Evolutionary conservation across 2,888 invertebrate species (phyloP).

Genomic region (Gandaritis pyraliata): DNA sequence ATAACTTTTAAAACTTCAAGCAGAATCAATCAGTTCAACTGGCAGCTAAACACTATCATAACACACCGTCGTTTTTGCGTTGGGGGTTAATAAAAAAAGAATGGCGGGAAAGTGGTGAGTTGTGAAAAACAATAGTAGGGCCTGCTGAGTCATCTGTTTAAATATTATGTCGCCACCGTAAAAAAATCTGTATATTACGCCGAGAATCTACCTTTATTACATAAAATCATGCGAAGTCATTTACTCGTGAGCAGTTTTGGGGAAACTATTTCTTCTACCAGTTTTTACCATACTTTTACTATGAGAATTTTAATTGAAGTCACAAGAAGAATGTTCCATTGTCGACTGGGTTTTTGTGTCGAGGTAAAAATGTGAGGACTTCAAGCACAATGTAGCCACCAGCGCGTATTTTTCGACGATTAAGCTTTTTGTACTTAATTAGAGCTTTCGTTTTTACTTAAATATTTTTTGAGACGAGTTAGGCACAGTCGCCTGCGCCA

Average conservation of each 20-base stretch:
- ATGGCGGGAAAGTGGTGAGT: constrained; percentile 19
- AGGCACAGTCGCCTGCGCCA: too few relatives aligned
- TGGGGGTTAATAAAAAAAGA: background rate
- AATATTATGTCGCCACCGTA: constrained; percentile 46
- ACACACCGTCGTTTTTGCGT: too few relatives aligned
- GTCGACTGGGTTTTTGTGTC: constrained; percentile 37
- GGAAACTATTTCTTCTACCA: constrained; percentile 40
- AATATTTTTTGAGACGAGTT: background rate
- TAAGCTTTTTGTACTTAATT: constrained; percentile 37
- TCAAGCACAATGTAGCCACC: constrained; percentile 16
- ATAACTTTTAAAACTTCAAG: too few relatives aligned
- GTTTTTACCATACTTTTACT: constrained; percentile 14
- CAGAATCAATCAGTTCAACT: too few relatives aligned
- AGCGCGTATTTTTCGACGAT: constrained; percentile 27
- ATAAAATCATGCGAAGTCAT: constrained; percentile 51
- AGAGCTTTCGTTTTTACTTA: constrained; percentile 28
- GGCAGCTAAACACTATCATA: too few relatives aligned
- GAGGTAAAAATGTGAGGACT: constrained; percentile 36
- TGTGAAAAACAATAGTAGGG: constrained; percentile 36
- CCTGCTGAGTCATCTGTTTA: constrained; percentile 50
- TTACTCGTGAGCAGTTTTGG: constrained; percentile 41
- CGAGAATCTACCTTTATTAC: constrained; percentile 46
- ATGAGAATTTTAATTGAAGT: constrained; percentile 45
- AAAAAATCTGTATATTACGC: constrained; percentile 28
- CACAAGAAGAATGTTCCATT: constrained; percentile 39